A percentile compares a stretch with the other conserved stretches of the same genome.
These are phyloP conservation scores for Calycopis cecrops DNA, from an alignment of 1,140 invertebrate species.

Conservation along the genomic window DNA sequence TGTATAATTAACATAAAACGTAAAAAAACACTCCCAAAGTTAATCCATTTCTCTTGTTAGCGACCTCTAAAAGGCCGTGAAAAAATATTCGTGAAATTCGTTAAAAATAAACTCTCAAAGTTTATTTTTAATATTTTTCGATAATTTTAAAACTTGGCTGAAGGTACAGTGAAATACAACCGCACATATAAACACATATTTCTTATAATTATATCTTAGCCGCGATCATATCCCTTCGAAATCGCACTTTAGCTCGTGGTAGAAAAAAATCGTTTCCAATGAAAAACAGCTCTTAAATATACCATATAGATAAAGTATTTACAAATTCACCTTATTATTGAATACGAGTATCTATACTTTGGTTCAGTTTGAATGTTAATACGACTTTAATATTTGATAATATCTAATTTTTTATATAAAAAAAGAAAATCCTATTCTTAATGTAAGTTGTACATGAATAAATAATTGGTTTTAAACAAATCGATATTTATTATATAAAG, in stretches of 20 bases:
- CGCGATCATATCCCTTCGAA: slow-evolving; percentile 3
- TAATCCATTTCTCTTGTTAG: too few relatives aligned
- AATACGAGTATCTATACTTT: slow-evolving; percentile 33
- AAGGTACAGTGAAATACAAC: too few relatives aligned
- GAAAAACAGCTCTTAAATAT: slow-evolving; percentile 62
- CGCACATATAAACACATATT: too few relatives aligned
- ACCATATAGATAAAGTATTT: slow-evolving; percentile 60
- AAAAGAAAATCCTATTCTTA: slow-evolving; percentile 21
- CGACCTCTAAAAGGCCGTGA: too few relatives aligned
- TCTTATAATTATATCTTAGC: too few relatives aligned
- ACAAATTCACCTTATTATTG: slow-evolving; percentile 42
- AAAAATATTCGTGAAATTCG: too few relatives aligned
- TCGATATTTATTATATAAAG: slow-evolving; percentile 32
- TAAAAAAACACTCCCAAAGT: too few relatives aligned
- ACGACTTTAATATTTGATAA: slow-evolving; percentile 21
- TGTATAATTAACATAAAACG: too few relatives aligned
- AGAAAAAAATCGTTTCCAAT: slow-evolving; percentile 48
- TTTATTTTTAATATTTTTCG: too few relatives aligned
- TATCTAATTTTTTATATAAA: slow-evolving; percentile 17
- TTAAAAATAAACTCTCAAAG: too few relatives aligned
- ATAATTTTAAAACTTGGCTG: too few relatives aligned
- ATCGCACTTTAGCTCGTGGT: slow-evolving; percentile 34
- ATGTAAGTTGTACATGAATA: slow-evolving; percentile 12
- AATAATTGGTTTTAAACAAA: slow-evolving; percentile 17
- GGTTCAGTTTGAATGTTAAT: slow-evolving; percentile 37